Evolutionary conservation across 2,113 vertebrate genomes (phyloP).

Genomic region (Paramisgurnus dabryanus): DNA sequence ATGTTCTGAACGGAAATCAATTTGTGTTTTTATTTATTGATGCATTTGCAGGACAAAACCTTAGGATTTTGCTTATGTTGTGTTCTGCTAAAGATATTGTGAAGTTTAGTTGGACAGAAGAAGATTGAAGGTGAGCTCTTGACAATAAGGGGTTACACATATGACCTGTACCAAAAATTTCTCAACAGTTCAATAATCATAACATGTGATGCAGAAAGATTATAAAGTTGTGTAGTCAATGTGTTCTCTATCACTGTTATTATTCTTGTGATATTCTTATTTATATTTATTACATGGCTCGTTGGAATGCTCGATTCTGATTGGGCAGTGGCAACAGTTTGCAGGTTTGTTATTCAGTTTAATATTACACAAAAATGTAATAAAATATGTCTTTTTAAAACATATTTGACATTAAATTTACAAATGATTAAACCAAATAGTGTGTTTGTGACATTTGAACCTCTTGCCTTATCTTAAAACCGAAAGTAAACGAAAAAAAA

Average conservation of each 20-base stretch:
- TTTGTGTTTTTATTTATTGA: conserved; percentile 11
- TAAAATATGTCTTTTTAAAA: too few species aligned
- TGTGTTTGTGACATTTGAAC: too few species aligned
- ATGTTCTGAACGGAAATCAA: not conserved
- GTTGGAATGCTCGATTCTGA: too few species aligned
- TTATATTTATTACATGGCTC: too few species aligned
- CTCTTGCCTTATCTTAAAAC: too few species aligned
- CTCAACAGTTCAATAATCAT: not conserved
- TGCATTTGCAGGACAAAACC: not conserved
- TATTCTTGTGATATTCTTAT: too few species aligned
- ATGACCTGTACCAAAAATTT: conserved; percentile 10
- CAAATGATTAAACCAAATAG: too few species aligned
- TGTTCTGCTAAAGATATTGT: not conserved
- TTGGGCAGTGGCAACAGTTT: too few species aligned
- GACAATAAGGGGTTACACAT: not conserved
- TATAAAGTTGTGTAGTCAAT: not conserved
- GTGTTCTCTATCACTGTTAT: not conserved
- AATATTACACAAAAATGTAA: too few species aligned
- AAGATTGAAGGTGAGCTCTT: not conserved
- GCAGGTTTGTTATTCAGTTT: too few species aligned
- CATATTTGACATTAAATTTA: too few species aligned
- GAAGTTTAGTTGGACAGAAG: not conserved
- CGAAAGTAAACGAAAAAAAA: too few species aligned
- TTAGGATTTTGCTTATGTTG: not conserved
- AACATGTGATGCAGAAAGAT: not conserved